These are phyloP conservation scores for Petrophora chlorosata DNA, from an alignment of 2,888 invertebrate genomes.

Conservation along the genomic window DNA sequence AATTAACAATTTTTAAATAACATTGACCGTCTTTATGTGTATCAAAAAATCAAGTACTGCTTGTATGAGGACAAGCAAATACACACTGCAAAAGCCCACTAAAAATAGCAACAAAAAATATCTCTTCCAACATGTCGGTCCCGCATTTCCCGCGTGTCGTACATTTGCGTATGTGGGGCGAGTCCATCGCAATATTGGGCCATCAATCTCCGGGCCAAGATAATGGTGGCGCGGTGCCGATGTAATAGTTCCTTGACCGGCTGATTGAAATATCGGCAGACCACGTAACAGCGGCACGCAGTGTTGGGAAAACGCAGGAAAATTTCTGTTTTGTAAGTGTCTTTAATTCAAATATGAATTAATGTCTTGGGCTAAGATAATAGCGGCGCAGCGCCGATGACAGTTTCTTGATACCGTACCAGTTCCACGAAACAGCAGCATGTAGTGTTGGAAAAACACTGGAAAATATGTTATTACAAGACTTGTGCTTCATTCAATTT, in stretches of 20 bases:
- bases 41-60: background rate
- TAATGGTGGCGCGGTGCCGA: conserved; percentile 64
- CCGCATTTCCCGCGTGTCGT: conserved; percentile 18
- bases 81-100: background rate
- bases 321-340: too few species aligned
- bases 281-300: conserved; percentile 38
- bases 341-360: too few species aligned
- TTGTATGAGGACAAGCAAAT: background rate
- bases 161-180: conserved; percentile 40
- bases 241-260: conserved; percentile 73
- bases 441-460: too few species aligned
- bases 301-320: conserved; percentile 23
- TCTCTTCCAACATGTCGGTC: background rate
- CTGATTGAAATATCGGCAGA: conserved; percentile 66
- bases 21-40: conserved; percentile 8
- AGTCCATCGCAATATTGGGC: conserved; percentile 68
- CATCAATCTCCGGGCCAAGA: conserved; percentile 73
- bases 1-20: too few species aligned
- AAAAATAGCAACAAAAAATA: background rate
- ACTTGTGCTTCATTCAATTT: too few species aligned
- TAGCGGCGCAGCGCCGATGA: too few species aligned
- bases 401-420: too few species aligned
- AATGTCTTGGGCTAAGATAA: too few species aligned
- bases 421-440: too few species aligned
- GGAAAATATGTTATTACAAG: too few species aligned